These are phyloP conservation scores for Lymantria dispar DNA, from an alignment of 2,888 invertebrate genomes.

Conservation along the genomic window DNA sequence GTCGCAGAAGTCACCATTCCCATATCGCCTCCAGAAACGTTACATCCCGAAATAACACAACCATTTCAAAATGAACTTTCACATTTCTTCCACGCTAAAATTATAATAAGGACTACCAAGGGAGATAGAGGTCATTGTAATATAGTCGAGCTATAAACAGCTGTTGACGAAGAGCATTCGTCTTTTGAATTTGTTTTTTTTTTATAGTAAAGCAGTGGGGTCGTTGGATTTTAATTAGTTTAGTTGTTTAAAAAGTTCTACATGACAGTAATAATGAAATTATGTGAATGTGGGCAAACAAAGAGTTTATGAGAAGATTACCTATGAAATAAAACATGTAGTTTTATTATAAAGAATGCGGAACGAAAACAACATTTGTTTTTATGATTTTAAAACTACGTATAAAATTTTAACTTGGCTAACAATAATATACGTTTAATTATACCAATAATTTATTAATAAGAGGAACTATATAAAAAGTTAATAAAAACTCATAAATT, in stretches of 20 bases:
- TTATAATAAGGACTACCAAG: constrained; percentile 9
- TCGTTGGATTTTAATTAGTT: constrained; percentile 28
- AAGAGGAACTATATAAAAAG: too few species aligned
- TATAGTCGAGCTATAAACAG: constrained; percentile 69
- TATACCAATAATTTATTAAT: too few species aligned
- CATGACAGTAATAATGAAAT: constrained; percentile 15
- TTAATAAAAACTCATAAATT: too few species aligned
- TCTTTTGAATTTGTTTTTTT: constrained; percentile 47
- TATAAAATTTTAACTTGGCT: too few species aligned
- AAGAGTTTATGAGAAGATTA: not conserved
- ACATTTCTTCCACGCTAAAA: constrained; percentile 9
- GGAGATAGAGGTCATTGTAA: constrained; percentile 38
- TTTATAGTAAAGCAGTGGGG: constrained; percentile 41
- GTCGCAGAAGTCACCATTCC: constrained; percentile 71
- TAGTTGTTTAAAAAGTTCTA: constrained; percentile 19
- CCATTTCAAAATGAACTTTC: constrained; percentile 31
- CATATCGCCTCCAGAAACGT: constrained; percentile 56
- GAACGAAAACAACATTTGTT: not conserved
- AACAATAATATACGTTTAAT: too few species aligned
- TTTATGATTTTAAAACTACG: too few species aligned
- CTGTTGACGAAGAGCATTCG: constrained; percentile 66
- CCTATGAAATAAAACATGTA: not conserved
- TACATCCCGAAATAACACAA: constrained; percentile 67
- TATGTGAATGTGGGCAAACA: constrained; percentile 9
- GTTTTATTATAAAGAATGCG: not conserved